Evolutionary conservation across 2,888 invertebrate species (phyloP), one percentile per base, ranked within the genome.

Genomic region (Amblyjoppa proteus): DNA sequence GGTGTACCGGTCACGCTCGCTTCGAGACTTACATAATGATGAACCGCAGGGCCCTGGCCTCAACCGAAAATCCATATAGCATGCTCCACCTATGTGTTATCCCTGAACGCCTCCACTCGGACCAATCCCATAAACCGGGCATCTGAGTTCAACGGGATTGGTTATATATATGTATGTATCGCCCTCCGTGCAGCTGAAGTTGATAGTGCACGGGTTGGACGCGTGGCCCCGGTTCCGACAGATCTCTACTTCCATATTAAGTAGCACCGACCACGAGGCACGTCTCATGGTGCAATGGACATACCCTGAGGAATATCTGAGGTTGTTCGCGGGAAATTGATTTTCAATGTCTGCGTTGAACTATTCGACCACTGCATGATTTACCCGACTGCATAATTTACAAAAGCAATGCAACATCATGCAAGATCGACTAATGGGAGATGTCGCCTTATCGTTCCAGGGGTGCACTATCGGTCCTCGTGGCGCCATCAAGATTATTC

Each of bases 1-100:
- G 53, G 69, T 5, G 49, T 45, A 58, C 38, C 45, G 45, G 61
- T 64, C 56, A 49, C 75, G 68, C 70, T 76, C 80, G 81, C 76
- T 88, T 87, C 91, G 89, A 89, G 91, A 90, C 92, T 90, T 90
- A 89, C 92, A 92, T 92, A 91, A 90, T 90, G 91, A 92, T 92
- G 90, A 90, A 90, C 90, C 88, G 85, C 51, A 56, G 70, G 45
- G 58, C 56, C 34, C 56, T 73, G 75, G 74, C 75, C 58, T 56
- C 51, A 51, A 38, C 51, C 71, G 75, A 82, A 90, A 89, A 90
- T 92, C 91, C 91, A 88, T 88, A 73, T 87, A 73, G 89, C 91
- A 91, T 91, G 91, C 89, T 81, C 88, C 64, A 69, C 88, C 91
- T 88, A 91, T 91, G 90, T 91, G 89, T 92, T 90, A 90, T 41